Conservation (phyloP, 1,140 invertebrate species). For the Olivierus martensii region DNA sequence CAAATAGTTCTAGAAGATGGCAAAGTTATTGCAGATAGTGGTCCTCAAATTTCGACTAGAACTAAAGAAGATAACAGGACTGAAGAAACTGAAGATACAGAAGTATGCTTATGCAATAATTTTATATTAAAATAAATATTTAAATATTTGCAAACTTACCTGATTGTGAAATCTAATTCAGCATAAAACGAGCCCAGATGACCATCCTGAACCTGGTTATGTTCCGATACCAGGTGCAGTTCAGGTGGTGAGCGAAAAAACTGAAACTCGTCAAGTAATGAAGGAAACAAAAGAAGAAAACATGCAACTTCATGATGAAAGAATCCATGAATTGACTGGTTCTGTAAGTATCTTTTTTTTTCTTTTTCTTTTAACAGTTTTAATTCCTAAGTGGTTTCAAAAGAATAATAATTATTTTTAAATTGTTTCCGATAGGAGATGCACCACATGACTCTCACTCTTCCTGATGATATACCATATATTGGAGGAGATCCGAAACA, state of each 20-base stretch:
- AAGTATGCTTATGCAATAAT: constrained; percentile 1
- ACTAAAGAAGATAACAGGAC: constrained; percentile 76
- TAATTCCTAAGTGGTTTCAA: too few relatives aligned
- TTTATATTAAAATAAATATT: too few relatives aligned
- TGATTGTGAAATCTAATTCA: constrained; percentile 8
- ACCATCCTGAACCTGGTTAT: constrained; percentile 35
- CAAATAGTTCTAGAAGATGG: constrained; percentile 78
- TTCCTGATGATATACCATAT: constrained; percentile 16
- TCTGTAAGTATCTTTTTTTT: constrained; percentile 1
- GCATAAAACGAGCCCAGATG: constrained; percentile 34
- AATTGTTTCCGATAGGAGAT: constrained; percentile 14
- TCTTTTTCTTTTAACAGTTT: too few relatives aligned
- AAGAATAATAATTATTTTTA: neutral
- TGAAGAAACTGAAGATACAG: constrained; percentile 38
- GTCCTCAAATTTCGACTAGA: constrained; percentile 74
- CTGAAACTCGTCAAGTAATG: constrained; percentile 19
- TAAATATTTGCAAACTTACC: too few relatives aligned
- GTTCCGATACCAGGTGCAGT: constrained; percentile 44
- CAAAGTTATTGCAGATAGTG: constrained; percentile 70
- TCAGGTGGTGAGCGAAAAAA: constrained; percentile 31
- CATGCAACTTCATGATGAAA: constrained; percentile 23
- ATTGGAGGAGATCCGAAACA: neutral
- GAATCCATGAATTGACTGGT: constrained; percentile 19
- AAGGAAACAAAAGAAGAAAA: constrained; percentile 23
- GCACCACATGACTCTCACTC: constrained; percentile 15